Percentiles rank a stretch among this genome's conserved stretches.
Evolutionary conservation across 2,888 invertebrate genomes (phyloP).

Genomic region (Drosophila yooni): DNA sequence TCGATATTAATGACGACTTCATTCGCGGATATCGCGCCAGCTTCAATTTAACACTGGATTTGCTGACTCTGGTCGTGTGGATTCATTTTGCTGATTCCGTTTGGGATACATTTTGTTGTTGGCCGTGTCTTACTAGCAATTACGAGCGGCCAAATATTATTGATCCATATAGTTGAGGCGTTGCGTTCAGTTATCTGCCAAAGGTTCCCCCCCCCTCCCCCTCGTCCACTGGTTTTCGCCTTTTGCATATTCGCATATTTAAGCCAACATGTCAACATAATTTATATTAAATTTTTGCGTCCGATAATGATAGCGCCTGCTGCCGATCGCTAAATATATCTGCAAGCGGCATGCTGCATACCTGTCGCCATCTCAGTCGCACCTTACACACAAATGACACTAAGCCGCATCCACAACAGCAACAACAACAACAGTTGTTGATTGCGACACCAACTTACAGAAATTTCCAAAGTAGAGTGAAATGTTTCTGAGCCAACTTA

Average conservation of each 20-base stretch:
- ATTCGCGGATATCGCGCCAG: slow-evolving; percentile 62
- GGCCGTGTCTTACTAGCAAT: slow-evolving; percentile 71
- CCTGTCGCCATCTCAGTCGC: slow-evolving; percentile 29
- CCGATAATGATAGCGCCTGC: slow-evolving; percentile 82
- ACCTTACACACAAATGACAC: slow-evolving; percentile 35
- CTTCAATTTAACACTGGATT: neutral
- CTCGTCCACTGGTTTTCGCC: neutral
- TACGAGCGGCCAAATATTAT: slow-evolving; percentile 39
- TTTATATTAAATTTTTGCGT: slow-evolving; percentile 83
- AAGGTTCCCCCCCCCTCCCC: neutral
- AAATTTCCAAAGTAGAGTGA: slow-evolving; percentile 1
- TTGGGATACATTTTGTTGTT: slow-evolving; percentile 56
- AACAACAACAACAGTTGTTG: slow-evolving; percentile 34
- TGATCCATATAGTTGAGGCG: slow-evolving; percentile 55
- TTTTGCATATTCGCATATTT: slow-evolving; percentile 58
- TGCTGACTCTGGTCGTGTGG: neutral
- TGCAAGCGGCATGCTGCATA: slow-evolving; percentile 29
- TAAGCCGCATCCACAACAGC: slow-evolving; percentile 19
- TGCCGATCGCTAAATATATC: slow-evolving; percentile 56
- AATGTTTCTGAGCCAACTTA: neutral
- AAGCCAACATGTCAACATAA: slow-evolving; percentile 83
- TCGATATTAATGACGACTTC: slow-evolving; percentile 81
- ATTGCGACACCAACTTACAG: neutral
- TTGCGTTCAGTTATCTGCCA: slow-evolving; percentile 32
- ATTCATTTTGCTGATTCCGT: slow-evolving; percentile 17